Base-by-base conservation (phyloP, 2,888 invertebrate genomes). In the Ormyrus pomaceus region DNA sequence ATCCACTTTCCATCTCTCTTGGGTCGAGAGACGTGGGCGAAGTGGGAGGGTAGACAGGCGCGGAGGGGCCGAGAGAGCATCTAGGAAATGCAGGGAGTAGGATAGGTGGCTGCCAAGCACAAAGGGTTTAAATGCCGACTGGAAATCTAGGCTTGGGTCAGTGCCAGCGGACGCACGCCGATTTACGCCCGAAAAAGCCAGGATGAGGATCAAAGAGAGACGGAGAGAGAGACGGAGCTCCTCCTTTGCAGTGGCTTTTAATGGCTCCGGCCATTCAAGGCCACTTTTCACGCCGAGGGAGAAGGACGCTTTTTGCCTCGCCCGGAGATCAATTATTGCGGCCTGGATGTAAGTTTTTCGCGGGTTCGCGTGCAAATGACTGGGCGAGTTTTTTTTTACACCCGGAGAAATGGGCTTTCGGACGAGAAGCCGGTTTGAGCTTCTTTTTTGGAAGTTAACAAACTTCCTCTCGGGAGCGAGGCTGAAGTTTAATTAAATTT, bases 71-170 rank as follows among this genome's bases (percentile, higher is more conserved):
- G 71, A 11, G 51, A 65, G 46, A 10, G 58, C n/a, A 34, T 34
- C 34, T 34, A 34, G 34, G 13, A 59, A 65, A 10, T 9, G 48
- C 46, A 51, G 55, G 48, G 53, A 6, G 69, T 34, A 9, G 4
- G 66, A 19, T 34, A 19, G 59, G 51, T 34, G 34, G 64, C 13
- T 55, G 51, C 61, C 45, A 34, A 34, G 9, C 10, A 65, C 48
- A 79, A 79, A 79, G 65, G 70, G 74, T 79, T 79, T 79, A 79
- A 74, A 79, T 74, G 56, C 74, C 69, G 55, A 13, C 48, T 68
- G 55, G 55, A 78, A 73, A 73, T 78, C 68, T 78, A 51, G 69
- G 68, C 62, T 79, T 74, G 79, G 73, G 69, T 73, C 68, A 62
- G 68, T 70, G 64, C 74, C 73, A 74, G 59, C 2, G 19, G 8